These are phyloP conservation scores for Agrochola litura DNA, from an alignment of 2,888 invertebrate genomes.

Conservation along the genomic window DNA sequence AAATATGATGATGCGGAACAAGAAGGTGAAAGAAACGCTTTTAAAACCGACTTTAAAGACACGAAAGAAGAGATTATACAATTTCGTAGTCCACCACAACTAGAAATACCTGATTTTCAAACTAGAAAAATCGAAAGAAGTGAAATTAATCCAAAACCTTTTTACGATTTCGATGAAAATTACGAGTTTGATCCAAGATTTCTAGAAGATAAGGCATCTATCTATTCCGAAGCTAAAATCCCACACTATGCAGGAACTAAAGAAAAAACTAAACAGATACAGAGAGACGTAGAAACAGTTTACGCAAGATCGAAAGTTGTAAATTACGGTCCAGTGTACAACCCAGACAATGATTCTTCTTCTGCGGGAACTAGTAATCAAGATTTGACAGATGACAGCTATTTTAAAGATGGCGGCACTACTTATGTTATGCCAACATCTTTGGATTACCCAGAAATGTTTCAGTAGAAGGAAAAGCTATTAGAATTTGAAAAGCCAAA, in stretches of 20 bases:
- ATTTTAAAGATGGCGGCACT: constrained; percentile 52
- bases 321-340: constrained; percentile 72
- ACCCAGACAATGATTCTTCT: constrained; percentile 25
- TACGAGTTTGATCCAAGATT: constrained; percentile 31
- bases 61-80: constrained; percentile 59
- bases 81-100: constrained; percentile 74
- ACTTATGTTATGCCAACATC: constrained; percentile 71
- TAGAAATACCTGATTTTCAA: constrained; percentile 80
- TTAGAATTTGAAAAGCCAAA: background rate
- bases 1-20: constrained; percentile 40
- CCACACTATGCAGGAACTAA: constrained; percentile 21
- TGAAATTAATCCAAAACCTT: constrained; percentile 41
- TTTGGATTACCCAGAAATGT: constrained; percentile 55
- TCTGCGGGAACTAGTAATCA: constrained; percentile 19
- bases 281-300: constrained; percentile 77
- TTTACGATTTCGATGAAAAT: constrained; percentile 39
- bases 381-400: constrained; percentile 33
- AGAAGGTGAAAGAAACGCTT: background rate
- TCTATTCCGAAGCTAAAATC: constrained; percentile 65
- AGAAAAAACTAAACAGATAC: constrained; percentile 34
- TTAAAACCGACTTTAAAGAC: background rate
- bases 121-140: constrained; percentile 76
- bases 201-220: constrained; percentile 62
- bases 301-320: constrained; percentile 82
- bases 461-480: constrained; percentile 13